Evolutionary conservation across 2,113 vertebrate genomes (phyloP), one percentile per base, ranked within the genome.

Genomic region (Syngnathus scovelli): DNA sequence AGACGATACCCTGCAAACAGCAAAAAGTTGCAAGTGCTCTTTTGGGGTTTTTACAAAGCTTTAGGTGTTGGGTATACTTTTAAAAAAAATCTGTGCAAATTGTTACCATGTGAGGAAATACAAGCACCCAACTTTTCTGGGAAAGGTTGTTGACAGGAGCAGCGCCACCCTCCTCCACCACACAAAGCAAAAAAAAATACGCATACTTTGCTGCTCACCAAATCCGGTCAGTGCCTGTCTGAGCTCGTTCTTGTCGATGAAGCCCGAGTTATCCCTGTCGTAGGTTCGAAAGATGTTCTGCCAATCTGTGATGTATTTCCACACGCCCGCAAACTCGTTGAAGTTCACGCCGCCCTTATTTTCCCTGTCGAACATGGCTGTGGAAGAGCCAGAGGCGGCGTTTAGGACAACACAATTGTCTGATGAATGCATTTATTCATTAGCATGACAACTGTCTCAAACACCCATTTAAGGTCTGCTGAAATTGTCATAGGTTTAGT

Each of bases 301-400:
- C 97, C 97, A 99, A 79, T 99, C 97, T 0, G 95, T 94, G 89
- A 99, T 93, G 78, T 99, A 99, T 77, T 99, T 99, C 97, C 97
- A 99, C 54, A 99, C 96, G 3, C 96, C 96, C 0, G 94, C 94
- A 61, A 99, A 99, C 90, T 98, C 97, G 10, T 90, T 94, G 90
- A 98, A 99, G 89, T 96, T 98, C 79, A 99, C 96, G 0, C 96
- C 96, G 0, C 96, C 94, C 92, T 98, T 98, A 85, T 95, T 97
- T 76, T 99, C 96, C 72, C 96, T 88, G 90, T 99, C 97, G 68
- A 99, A 99, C 97, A 99, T 98, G 41, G 95, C 97, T 99, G 86
- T 54, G 46, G 66, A 12, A 70, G 21, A 19, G 1, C 9, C 8
- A 23, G 54, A 49, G 33, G 27, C n/a, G 11, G n/a, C 6, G 19